Percentiles rank a stretch among this genome's conserved stretches.
Evolutionary conservation across 2,113 vertebrate species (phyloP).

Genomic region (Corythaeola cristata): DNA sequence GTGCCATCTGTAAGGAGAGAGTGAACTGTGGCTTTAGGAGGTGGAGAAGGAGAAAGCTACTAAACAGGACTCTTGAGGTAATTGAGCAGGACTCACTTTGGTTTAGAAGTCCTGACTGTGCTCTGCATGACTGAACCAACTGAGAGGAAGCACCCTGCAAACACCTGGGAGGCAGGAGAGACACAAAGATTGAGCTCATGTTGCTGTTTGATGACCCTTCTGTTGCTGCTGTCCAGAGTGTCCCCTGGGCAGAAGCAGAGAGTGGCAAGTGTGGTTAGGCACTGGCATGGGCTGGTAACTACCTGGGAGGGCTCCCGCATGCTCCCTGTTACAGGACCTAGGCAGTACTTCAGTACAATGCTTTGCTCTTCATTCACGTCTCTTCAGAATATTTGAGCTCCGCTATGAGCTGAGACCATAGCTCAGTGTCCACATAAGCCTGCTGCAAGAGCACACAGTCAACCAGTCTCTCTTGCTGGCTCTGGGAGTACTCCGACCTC

Average conservation of each 20-base stretch:
- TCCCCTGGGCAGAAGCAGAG: background rate
- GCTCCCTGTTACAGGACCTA: background rate
- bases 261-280: background rate
- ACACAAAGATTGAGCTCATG: fast-evolving
- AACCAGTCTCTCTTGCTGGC: background rate
- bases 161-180: background rate
- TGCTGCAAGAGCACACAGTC: background rate
- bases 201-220: background rate
- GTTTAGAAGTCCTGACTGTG: fast-evolving
- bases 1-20: background rate
- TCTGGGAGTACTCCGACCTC: background rate
- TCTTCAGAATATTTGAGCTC: background rate
- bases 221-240: background rate
- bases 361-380: background rate
- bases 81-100: background rate
- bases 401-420: fast-evolving
- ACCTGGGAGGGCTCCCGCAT: background rate
- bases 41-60: background rate
- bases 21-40: background rate
- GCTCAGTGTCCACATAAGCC: background rate
- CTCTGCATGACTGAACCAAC: background rate
- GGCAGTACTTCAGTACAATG: background rate
- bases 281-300: background rate
- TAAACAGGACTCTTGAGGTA: background rate
- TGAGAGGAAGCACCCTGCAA: background rate